These are phyloP conservation scores for Lycia hirtaria DNA, from an alignment of 2,888 invertebrate species.

Conservation along the genomic window DNA sequence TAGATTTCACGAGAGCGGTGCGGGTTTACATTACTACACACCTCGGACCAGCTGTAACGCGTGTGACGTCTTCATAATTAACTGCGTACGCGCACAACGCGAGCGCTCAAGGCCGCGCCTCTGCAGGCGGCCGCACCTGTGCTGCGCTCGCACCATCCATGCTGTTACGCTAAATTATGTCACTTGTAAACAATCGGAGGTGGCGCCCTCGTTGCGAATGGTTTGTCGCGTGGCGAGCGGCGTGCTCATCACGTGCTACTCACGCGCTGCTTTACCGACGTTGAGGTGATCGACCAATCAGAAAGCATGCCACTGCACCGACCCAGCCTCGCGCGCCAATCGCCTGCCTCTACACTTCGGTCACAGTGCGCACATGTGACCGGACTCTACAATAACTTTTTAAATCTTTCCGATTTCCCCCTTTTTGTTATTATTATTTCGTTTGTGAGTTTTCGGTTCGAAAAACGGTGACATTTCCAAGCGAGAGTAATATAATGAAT, in stretches of 20 bases:
- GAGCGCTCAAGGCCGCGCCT: slow-evolving; percentile 12
- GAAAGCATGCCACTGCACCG: slow-evolving; percentile 48
- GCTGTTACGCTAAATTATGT: slow-evolving; percentile 73
- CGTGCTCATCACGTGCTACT: slow-evolving; percentile 65
- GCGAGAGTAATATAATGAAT: slow-evolving; percentile 54
- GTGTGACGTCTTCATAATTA: slow-evolving; percentile 4
- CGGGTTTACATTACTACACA: too few species aligned
- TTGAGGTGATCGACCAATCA: slow-evolving; percentile 54
- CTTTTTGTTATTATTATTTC: slow-evolving; percentile 29
- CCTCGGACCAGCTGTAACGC: not conserved
- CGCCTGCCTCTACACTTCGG: slow-evolving; percentile 52
- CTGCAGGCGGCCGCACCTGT: slow-evolving; percentile 7
- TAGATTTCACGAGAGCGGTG: too few species aligned
- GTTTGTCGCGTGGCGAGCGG: slow-evolving; percentile 46
- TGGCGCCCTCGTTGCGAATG: slow-evolving; percentile 61
- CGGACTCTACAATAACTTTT: slow-evolving; percentile 47
- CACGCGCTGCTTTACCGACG: slow-evolving; percentile 59
- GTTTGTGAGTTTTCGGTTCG: slow-evolving; percentile 8
- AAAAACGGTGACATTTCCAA: slow-evolving; percentile 7
- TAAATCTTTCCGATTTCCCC: slow-evolving; percentile 35
- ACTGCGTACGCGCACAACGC: not conserved
- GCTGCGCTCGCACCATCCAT: slow-evolving; percentile 15
- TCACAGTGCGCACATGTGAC: slow-evolving; percentile 78
- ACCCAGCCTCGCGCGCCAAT: slow-evolving; percentile 59
- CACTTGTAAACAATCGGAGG: slow-evolving; percentile 66